Conservation (phyloP, 2,888 invertebrate species). For the Ellobium chinense region DNA sequence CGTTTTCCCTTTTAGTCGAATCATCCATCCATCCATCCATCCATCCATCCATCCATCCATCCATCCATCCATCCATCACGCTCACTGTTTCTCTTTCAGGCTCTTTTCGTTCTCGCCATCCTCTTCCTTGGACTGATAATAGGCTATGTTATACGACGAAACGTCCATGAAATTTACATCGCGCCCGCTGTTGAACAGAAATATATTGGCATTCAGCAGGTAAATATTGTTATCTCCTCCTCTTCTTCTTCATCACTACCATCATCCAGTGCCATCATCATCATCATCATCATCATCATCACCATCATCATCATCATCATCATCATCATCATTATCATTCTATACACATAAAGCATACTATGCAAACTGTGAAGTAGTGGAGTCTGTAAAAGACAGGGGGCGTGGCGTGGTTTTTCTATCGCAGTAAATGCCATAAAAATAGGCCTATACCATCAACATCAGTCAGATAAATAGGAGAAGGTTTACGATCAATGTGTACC, state of each 20-base stretch:
- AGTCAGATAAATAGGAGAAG: too few species aligned
- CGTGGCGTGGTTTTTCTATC: too few species aligned
- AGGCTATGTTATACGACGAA: conserved; percentile 65
- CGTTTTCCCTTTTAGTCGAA: too few species aligned
- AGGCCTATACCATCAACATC: too few species aligned
- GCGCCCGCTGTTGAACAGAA: conserved; percentile 27
- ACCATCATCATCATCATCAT: conserved; percentile 33
- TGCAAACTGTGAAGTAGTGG: too few species aligned
- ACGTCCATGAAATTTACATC: conserved; percentile 55
- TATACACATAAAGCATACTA: too few species aligned
- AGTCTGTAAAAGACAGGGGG: too few species aligned
- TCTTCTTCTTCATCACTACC: not conserved
- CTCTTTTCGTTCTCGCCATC: conserved; percentile 61
- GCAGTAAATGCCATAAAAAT: too few species aligned
- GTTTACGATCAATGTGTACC: too few species aligned
- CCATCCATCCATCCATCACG: not conserved
- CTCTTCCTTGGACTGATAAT: conserved; percentile 67
- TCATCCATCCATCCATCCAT: not conserved
- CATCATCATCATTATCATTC: conserved; percentile 22
- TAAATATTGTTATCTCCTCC: not conserved
- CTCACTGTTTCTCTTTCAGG: conserved; percentile 21
- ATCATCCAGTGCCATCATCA: conserved; percentile 24
- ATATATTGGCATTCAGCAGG: conserved; percentile 51
- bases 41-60: conserved; percentile 1
- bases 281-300: conserved; percentile 32